Evolutionary conservation across 1,140 invertebrate genomes (phyloP).

Genomic region (Chionoecetes opilio): DNA sequence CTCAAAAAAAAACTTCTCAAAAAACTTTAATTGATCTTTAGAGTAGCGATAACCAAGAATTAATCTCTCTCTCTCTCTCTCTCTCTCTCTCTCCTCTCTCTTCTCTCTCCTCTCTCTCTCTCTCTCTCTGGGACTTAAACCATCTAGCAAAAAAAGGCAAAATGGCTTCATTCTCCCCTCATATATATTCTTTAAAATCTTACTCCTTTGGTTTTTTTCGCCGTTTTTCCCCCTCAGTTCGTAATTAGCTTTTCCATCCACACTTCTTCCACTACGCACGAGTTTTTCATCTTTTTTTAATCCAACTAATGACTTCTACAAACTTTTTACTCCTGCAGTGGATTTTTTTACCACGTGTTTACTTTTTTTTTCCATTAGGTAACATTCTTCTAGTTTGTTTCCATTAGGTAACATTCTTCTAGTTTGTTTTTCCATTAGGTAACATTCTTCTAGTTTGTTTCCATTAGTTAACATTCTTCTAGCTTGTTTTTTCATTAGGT

Average conservation of each 20-base stretch:
- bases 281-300: background rate
- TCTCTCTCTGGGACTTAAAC: background rate
- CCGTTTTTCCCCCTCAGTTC: background rate
- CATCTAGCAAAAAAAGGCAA: background rate
- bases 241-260: constrained; percentile 20
- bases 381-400: too few relatives aligned
- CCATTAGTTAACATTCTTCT: too few relatives aligned
- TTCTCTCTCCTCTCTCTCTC: constrained; percentile 25
- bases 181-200: constrained; percentile 8
- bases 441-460: too few relatives aligned
- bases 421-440: too few relatives aligned
- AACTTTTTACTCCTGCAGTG: background rate
- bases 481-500: too few relatives aligned
- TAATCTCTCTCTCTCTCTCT: background rate
- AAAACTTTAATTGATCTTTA: constrained; percentile 31
- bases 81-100: constrained; percentile 25
- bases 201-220: background rate
- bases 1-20: background rate
- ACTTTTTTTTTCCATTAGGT: too few relatives aligned
- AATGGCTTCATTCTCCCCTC: background rate
- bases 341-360: too few relatives aligned
- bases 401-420: too few relatives aligned
- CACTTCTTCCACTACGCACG: background rate
- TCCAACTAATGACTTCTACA: too few relatives aligned
- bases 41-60: background rate